Evolutionary conservation across 2,888 invertebrate species (phyloP).

Genomic region (Argynnis bischoffii): DNA sequence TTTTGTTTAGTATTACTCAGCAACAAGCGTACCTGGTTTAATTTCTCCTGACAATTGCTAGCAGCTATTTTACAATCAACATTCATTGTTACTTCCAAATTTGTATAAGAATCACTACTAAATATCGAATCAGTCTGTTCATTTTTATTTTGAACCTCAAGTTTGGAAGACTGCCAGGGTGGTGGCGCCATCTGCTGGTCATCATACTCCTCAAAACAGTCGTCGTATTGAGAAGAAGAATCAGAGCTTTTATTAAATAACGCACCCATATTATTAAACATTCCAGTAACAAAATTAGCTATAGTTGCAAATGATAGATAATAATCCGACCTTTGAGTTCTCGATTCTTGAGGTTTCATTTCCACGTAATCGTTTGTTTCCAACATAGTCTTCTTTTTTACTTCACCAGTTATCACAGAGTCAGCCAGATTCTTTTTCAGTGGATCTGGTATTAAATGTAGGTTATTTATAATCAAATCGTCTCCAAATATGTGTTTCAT

Average conservation of each 20-base stretch:
- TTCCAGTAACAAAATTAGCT: slow-evolving; percentile 62
- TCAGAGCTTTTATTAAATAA: slow-evolving; percentile 59
- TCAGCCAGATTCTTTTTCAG: slow-evolving; percentile 72
- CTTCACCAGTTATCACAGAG: slow-evolving; percentile 52
- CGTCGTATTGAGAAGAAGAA: slow-evolving; percentile 53
- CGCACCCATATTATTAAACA: slow-evolving; percentile 62
- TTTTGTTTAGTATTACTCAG: slow-evolving; percentile 49
- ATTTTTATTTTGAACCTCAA: slow-evolving; percentile 64
- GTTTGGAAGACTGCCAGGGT: slow-evolving; percentile 62
- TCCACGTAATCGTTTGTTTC: slow-evolving; percentile 36
- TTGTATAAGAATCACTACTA: slow-evolving; percentile 46
- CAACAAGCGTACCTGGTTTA: slow-evolving; percentile 59
- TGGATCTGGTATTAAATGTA: slow-evolving; percentile 65
- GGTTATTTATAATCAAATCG: slow-evolving; percentile 56
- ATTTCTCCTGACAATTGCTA: slow-evolving; percentile 63
- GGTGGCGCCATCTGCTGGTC: slow-evolving; percentile 52
- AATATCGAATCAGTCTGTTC: slow-evolving; percentile 50
- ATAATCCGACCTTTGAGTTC: slow-evolving; percentile 43
- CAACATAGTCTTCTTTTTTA: slow-evolving; percentile 39
- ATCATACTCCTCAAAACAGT: slow-evolving; percentile 50
- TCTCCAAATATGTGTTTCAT: slow-evolving; percentile 58
- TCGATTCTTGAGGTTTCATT: slow-evolving; percentile 32
- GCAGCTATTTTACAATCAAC: slow-evolving; percentile 55
- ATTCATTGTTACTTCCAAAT: slow-evolving; percentile 56
- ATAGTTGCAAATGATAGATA: slow-evolving; percentile 57